phyloP scores from a whole-genome alignment of 2,888 invertebrate species.

The Nomada ferruginata region DNA sequence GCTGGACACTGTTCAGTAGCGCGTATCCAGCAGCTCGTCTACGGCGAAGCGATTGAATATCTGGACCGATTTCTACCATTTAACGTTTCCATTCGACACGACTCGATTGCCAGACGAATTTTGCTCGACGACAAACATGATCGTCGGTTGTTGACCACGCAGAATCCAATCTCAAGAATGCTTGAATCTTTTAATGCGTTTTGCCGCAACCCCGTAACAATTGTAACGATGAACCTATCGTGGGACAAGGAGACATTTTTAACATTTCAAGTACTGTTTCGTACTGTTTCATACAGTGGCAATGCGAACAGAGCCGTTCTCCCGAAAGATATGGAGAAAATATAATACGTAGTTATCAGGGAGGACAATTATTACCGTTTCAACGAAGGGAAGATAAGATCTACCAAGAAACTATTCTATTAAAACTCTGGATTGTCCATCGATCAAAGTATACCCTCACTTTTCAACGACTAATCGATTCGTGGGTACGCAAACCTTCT shows the following conservation, averaged over 20 bases:
- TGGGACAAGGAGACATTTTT: constrained; percentile 2
- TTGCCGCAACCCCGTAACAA: neutral
- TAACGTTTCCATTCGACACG: neutral
- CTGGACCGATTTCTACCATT: neutral
- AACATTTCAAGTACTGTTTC: constrained; percentile 13
- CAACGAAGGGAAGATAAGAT: constrained; percentile 36
- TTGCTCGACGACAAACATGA: neutral
- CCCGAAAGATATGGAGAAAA: neutral
- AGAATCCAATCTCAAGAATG: neutral
- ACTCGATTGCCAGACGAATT: neutral
- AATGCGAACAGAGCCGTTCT: neutral
- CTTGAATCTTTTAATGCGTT: neutral
- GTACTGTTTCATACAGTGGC: neutral
- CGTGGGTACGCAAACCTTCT: neutral
- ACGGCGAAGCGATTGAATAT: neutral
- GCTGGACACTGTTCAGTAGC: constrained; percentile 4
- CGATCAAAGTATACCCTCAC: neutral
- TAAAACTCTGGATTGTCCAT: neutral
- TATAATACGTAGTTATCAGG: neutral
- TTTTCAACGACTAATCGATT: constrained; percentile 1
- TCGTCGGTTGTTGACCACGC: neutral
- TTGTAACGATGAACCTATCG: neutral
- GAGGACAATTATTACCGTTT: neutral
- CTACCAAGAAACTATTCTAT: neutral
- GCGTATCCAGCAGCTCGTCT: neutral